Evolutionary conservation across 2,113 vertebrate genomes (phyloP).

Genomic region (Paradisaea rubra): DNA sequence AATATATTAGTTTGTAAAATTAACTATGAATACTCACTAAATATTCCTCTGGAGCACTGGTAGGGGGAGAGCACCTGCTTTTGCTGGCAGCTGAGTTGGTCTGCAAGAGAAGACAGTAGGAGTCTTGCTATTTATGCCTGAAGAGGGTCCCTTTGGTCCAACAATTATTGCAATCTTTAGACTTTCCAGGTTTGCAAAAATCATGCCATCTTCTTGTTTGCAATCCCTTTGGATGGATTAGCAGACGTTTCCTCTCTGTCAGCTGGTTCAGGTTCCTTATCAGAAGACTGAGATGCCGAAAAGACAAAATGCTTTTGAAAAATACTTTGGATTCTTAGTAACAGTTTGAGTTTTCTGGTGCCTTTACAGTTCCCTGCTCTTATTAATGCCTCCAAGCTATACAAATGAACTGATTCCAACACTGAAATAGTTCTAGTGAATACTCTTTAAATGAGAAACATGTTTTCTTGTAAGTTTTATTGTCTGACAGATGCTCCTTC

Average conservation of each 20-base stretch:
- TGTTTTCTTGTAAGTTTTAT: slow-evolving; percentile 58
- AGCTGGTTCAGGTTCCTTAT: slow-evolving; percentile 18
- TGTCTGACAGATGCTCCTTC: slow-evolving; percentile 61
- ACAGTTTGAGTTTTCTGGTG: slow-evolving; percentile 23
- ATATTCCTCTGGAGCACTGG: slow-evolving; percentile 43
- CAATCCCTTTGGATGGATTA: not conserved
- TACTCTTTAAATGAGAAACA: slow-evolving; percentile 56
- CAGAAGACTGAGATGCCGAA: slow-evolving; percentile 18
- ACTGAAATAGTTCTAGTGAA: slow-evolving; percentile 25
- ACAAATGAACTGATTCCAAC: slow-evolving; percentile 30
- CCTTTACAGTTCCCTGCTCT: slow-evolving; percentile 34
- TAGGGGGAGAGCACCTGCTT: slow-evolving; percentile 67
- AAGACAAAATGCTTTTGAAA: slow-evolving; percentile 22
- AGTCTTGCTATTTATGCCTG: slow-evolving; percentile 80
- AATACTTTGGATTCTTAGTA: not conserved
- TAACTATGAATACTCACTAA: slow-evolving; percentile 60
- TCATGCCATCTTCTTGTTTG: slow-evolving; percentile 44
- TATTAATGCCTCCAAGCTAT: slow-evolving; percentile 54
- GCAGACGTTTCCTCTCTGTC: not conserved
- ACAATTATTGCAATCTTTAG: slow-evolving; percentile 68
- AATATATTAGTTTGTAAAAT: slow-evolving; percentile 28
- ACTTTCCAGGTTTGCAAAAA: slow-evolving; percentile 58
- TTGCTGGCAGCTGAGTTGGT: slow-evolving; percentile 77
- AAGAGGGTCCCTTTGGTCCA: slow-evolving; percentile 68
- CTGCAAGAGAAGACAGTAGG: slow-evolving; percentile 74